phyloP scores from a whole-genome alignment of 2,797 vertebrate species.

The Oceanodroma leucorhoa region DNA sequence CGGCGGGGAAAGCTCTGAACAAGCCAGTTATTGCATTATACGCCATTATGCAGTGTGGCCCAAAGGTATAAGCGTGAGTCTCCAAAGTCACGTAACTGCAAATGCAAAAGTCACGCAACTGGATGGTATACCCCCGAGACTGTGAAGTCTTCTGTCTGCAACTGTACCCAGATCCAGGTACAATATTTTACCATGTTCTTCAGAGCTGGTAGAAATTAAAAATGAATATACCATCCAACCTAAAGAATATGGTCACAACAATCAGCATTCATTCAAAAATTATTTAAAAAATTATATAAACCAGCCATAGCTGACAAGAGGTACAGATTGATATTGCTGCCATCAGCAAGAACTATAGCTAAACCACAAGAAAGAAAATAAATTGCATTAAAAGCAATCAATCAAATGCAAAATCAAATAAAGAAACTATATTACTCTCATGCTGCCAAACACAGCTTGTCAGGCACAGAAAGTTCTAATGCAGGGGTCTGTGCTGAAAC shows the following conservation, averaged over 20 bases:
- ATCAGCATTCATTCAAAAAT: neutral
- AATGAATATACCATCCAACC: neutral
- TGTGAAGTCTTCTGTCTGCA: neutral
- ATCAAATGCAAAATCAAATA: constrained; percentile 8
- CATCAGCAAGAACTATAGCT: constrained; percentile 19
- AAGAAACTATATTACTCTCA: neutral
- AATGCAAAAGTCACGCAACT: neutral
- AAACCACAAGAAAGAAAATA: constrained; percentile 30
- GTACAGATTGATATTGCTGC: neutral
- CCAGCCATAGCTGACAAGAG: neutral
- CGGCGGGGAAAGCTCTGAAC: neutral
- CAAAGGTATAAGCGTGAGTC: neutral
- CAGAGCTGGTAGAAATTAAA: neutral
- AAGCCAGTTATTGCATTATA: neutral
- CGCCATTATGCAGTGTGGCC: too few species aligned
- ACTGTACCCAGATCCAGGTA: neutral
- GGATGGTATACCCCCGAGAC: neutral
- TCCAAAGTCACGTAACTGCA: neutral
- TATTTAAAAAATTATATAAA: neutral
- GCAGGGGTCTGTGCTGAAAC: neutral
- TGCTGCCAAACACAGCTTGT: neutral
- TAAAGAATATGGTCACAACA: neutral
- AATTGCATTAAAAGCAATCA: constrained; percentile 22
- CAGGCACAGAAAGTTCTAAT: neutral
- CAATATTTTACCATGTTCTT: neutral